Evolutionary conservation across 2,113 vertebrate species (phyloP), one percentile per base, ranked within the genome.

Genomic region (Syrrhaptes paradoxus): DNA sequence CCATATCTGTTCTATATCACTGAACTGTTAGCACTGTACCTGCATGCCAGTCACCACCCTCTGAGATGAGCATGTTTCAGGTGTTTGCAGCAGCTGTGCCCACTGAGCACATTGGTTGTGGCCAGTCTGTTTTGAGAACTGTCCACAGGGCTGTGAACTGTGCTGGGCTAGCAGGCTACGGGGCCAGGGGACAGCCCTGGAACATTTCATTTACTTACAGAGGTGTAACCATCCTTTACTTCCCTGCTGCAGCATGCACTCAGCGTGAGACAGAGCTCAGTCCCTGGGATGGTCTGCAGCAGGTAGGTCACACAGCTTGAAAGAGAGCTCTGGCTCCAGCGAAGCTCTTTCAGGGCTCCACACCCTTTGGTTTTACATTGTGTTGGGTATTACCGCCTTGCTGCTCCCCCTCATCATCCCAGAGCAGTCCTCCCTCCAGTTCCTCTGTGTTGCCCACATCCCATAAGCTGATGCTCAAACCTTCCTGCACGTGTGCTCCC

Each of bases 51-150:
- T 58, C n/a, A 67, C 6, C 9, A 25, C 1, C 4, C 7, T 5
- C 6, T 1, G 3, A 41, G 38, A 41, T 46, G 34, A 59, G 61
- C 25, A 10, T 0, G 2, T 46, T 71, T 43, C 57, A 65, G 45
- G 13, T 59, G 34, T 51, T 59, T 24, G 32, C 52, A 81, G 66
- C 28, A 66, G n/a, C 70, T 52, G 5, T 58, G 82, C 34, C 18
- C 76, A 34, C 21, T 0, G 2, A 90, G 43, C 3, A 17, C 4
- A 0, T 20, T 2, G 2, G 7, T 63, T 75, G 32, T 13, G 31
- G 12, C 38, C 45, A 12, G 7, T 51, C 32, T 82, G 38, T 17
- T 67, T 87, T 59, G 18, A 75, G 46, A 29, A 38, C 31, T 45
- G 68, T 16, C 43, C 13, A 10, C 13, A 7, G 1, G 11, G 31